Evolutionary conservation across 2,888 invertebrate species (phyloP), one percentile per base, ranked within the genome.

Genomic region (Parnassius smintheus): DNA sequence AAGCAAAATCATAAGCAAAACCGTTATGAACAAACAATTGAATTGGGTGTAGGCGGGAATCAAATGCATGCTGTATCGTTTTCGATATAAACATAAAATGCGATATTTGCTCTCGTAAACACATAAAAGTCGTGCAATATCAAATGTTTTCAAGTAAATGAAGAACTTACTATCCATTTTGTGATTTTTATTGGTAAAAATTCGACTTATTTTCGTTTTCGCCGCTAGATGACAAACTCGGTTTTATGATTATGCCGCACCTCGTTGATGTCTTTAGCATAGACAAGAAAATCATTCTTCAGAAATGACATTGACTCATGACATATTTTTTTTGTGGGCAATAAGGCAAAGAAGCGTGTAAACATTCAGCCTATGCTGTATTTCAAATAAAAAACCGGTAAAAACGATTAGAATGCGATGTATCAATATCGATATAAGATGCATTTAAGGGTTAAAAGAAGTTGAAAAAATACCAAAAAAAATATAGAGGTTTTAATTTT

Each of bases 21-120:
- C 51, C 51, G 51, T 51, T 51, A 51, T 51, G 51, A 51, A 51
- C 22, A 62, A 56, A 48, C 48, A 44, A 10, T 61, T 58, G 46
- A 59, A 44, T 52, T 10, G 51, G 51, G 22, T 51, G 2, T 51
- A 51, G 51, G 51, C 51, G 49, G 45, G 49, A 56, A 49, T 18
- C 49, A 49, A 49, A 49, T 51, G 45, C 45, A 45, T 45, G 45
- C 45, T 45, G 45, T 45, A 45, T 45, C 1, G 45, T 45, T 45
- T 45, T 9, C 45, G 45, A 2, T 45, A 3, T 12, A 45, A 45
- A 45, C 18, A 18, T 18, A 18, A 18, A 18, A 18, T 18, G 18
- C 18, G 18, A 18, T 18, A 18, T 18, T 18, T 18, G 18, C 18
- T 18, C 18, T 18, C 18, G 18, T 18, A 18, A 18, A 18, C 18